These are phyloP conservation scores for Cecropterus lyciades DNA, from an alignment of 1,140 invertebrate genomes.

Conservation along the genomic window DNA sequence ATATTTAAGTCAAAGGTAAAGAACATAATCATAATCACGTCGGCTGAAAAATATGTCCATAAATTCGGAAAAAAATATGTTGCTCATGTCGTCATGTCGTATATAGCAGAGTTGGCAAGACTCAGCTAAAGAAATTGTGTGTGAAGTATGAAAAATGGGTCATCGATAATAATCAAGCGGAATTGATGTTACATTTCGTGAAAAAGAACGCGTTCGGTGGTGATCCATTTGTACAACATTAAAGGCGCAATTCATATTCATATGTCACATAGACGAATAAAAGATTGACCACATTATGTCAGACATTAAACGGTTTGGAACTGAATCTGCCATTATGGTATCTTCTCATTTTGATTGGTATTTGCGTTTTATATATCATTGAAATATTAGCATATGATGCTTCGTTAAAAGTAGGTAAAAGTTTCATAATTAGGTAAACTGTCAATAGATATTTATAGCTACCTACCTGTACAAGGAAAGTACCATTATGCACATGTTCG, in stretches of 20 bases:
- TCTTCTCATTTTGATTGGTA: background rate
- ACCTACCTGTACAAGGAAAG: too few relatives aligned
- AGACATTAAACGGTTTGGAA: background rate
- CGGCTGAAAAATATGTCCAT: too few relatives aligned
- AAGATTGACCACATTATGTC: background rate
- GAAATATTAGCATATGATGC: background rate
- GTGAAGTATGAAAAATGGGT: slow-evolving; percentile 2
- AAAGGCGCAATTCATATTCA: slow-evolving; percentile 8
- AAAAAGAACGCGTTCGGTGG: background rate
- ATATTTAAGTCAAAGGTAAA: background rate
- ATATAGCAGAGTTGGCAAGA: background rate
- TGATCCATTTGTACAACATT: slow-evolving; percentile 2
- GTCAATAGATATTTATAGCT: too few relatives aligned
- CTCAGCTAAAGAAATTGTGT: background rate
- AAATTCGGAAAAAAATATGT: background rate
- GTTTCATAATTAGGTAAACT: too few relatives aligned
- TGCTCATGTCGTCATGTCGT: background rate
- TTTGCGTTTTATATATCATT: background rate
- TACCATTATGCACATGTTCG: too few relatives aligned
- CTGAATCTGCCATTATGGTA: background rate
- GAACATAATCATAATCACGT: background rate
- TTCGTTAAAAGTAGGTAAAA: too few relatives aligned
- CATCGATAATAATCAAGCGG: slow-evolving; percentile 6
- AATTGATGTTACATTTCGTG: slow-evolving; percentile 7
- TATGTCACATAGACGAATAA: background rate